Conservation (phyloP, 2,888 invertebrate species). For the Drosophila yooni region DNA sequence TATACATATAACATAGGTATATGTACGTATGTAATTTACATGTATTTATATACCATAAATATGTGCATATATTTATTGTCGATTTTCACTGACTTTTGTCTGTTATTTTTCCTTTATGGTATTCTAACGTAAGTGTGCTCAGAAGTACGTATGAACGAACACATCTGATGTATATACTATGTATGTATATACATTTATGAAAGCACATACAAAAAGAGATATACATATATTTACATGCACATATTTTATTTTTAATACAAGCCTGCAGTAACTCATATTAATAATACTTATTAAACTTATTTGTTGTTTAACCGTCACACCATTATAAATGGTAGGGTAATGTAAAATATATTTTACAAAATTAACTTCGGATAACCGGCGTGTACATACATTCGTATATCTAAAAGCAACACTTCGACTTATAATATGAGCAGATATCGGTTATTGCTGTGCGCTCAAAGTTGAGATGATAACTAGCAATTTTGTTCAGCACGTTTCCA, state of each 20-base stretch:
- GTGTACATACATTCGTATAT: neutral
- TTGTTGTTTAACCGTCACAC: neutral
- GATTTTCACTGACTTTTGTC: neutral
- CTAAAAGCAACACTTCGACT: slow-evolving; percentile 5
- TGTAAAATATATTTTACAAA: neutral
- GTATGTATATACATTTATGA: neutral
- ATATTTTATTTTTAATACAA: neutral
- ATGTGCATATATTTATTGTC: neutral
- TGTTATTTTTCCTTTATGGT: neutral
- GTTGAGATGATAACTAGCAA: neutral
- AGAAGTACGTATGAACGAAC: neutral
- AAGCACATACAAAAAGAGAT: neutral
- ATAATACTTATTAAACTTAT: neutral
- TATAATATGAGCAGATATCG: neutral
- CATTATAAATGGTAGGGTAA: neutral
- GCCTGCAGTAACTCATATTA: neutral
- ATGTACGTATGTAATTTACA: neutral
- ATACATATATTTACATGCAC: neutral
- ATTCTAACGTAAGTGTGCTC: neutral
- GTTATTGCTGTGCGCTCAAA: neutral
- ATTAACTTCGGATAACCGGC: neutral
- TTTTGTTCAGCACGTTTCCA: neutral
- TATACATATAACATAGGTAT: neutral
- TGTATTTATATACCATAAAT: neutral
- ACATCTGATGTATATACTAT: neutral